These are phyloP conservation scores for Esperia sulphurella DNA, from an alignment of 2,888 invertebrate genomes.

Conservation along the genomic window DNA sequence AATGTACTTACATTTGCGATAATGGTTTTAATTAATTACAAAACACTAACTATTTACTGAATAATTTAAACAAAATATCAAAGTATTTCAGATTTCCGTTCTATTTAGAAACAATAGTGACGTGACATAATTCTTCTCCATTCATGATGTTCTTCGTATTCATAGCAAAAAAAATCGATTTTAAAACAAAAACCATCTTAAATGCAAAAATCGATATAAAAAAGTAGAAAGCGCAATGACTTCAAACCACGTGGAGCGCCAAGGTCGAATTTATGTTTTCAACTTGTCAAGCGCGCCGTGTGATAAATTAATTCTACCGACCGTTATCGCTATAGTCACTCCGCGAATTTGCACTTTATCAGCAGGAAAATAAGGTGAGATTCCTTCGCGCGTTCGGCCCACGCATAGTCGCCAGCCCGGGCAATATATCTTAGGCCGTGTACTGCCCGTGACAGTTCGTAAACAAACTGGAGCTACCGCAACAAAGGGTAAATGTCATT, in stretches of 20 bases:
- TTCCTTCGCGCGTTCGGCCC: conserved; percentile 42
- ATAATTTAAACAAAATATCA: no score
- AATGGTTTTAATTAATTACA: no score
- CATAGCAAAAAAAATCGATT: background rate
- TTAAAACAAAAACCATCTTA: background rate
- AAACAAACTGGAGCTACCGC: conserved; percentile 80
- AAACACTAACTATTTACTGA: no score
- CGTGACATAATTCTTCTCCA: no score
- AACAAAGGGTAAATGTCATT: conserved; percentile 58
- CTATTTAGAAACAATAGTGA: no score
- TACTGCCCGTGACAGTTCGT: conserved; percentile 80
- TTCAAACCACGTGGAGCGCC: conserved; percentile 75
- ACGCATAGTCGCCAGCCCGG: conserved; percentile 80
- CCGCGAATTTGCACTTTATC: conserved; percentile 34
- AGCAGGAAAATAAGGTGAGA: conserved; percentile 20
- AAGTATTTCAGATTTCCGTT: no score
- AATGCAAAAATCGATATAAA: conserved; percentile 5
- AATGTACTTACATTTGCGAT: no score
- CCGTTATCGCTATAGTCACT: conserved; percentile 54
- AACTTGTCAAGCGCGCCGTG: conserved; percentile 80
- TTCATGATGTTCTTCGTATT: no score
- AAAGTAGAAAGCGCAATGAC: conserved; percentile 47
- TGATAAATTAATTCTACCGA: conserved; percentile 80
- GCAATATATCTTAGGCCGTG: conserved; percentile 80
- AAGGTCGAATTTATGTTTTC: conserved; percentile 81